A percentile compares a stretch with the other conserved stretches of the same genome.
phyloP scores from a whole-genome alignment of 2,797 vertebrate species.

The Sphaeramia orbicularis region DNA sequence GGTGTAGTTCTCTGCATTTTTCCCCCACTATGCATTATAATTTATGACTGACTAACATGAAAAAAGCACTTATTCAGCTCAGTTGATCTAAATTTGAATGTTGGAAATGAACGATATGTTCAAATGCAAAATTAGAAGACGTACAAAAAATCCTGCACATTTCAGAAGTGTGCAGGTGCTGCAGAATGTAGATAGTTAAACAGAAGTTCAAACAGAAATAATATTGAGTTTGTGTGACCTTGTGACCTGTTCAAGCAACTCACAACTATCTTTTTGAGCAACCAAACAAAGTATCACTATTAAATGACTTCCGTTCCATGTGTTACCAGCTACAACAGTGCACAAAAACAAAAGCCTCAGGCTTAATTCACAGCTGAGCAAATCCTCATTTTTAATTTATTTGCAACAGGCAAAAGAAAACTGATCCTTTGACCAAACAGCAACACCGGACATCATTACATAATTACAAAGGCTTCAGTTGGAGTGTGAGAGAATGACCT shows the following conservation, averaged over 20 bases:
- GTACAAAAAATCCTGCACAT: neutral
- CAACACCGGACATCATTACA: conserved; percentile 41
- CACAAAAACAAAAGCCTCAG: conserved; percentile 10
- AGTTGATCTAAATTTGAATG: neutral
- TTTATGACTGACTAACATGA: neutral
- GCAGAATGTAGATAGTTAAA: neutral
- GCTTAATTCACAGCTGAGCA: conserved; percentile 31
- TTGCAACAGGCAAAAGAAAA: conserved; percentile 25
- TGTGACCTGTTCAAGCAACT: conserved; percentile 25
- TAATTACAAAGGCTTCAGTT: conserved; percentile 46
- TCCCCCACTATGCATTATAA: neutral
- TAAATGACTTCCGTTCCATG: neutral
- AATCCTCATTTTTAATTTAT: conserved; percentile 51
- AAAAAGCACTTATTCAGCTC: neutral
- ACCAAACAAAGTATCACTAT: neutral
- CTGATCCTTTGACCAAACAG: conserved; percentile 20
- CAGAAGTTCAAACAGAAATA: neutral
- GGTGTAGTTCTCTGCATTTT: conserved; percentile 5
- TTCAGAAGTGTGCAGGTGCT: neutral
- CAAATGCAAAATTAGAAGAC: no score
- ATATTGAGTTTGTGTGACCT: conserved; percentile 29
- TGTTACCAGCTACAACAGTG: neutral
- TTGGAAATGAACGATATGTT: neutral
- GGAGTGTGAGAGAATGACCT: conserved; percentile 30
- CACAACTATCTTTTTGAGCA: neutral